Conservation (phyloP, 2,888 invertebrate species). For the Neoscelio sp. region DNA sequence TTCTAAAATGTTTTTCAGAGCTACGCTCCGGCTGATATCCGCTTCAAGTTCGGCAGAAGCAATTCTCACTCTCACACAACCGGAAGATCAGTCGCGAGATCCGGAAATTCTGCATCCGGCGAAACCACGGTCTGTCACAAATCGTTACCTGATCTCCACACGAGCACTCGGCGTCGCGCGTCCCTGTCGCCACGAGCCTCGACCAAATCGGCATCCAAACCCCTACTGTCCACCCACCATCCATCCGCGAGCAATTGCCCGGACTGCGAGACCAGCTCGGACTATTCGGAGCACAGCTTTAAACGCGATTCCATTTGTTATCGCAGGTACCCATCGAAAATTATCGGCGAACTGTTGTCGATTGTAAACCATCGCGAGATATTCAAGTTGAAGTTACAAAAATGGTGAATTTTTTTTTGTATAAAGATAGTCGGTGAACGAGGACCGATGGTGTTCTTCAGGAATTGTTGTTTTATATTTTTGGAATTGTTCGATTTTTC, state of each 20-base stretch:
- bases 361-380: too few relatives aligned
- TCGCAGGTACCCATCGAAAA: constrained; percentile 74
- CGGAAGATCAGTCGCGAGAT: constrained; percentile 75
- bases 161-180: constrained; percentile 81
- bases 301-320: constrained; percentile 80
- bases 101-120: constrained; percentile 75
- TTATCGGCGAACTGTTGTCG: too few relatives aligned
- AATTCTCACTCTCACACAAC: constrained; percentile 81
- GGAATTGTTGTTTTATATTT: too few relatives aligned
- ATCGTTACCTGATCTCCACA: constrained; percentile 91
- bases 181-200: constrained; percentile 81
- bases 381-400: too few relatives aligned
- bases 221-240: constrained; percentile 72
- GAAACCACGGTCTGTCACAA: constrained; percentile 87
- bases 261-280: constrained; percentile 82
- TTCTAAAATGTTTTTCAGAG: too few relatives aligned
- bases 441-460: too few relatives aligned
- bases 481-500: too few relatives aligned
- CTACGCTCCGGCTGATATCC: constrained; percentile 75
- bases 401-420: too few relatives aligned
- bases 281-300: constrained; percentile 81
- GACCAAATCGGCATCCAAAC: constrained; percentile 77
- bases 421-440: too few relatives aligned
- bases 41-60: constrained; percentile 81
- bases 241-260: constrained; percentile 77